phyloP scores from a whole-genome alignment of 1,140 invertebrate genomes.

The Lanistes nyassanus region DNA sequence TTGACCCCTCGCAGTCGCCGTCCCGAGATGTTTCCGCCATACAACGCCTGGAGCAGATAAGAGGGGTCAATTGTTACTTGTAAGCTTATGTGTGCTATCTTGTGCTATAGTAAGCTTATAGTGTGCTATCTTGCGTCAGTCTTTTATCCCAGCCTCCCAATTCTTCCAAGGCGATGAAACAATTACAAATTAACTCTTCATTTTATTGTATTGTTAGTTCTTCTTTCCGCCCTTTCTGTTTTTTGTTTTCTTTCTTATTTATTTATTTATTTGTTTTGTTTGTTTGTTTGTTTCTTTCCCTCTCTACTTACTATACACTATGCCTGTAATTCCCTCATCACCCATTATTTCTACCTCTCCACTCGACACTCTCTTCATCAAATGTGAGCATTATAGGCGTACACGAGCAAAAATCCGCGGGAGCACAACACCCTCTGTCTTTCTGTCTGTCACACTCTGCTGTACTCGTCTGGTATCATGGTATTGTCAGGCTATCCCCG shows the following conservation, averaged over 20 bases:
- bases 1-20: conserved; percentile 35
- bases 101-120: background rate
- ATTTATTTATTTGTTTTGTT: too few species aligned
- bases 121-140: background rate
- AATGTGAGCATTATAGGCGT: too few species aligned
- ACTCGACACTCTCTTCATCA: conserved; percentile 2
- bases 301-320: too few species aligned
- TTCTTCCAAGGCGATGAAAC: background rate
- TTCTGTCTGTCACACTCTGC: background rate
- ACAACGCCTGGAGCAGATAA: conserved; percentile 26
- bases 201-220: background rate
- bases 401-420: too few species aligned
- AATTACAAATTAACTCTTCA: background rate
- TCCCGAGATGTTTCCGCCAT: conserved; percentile 30
- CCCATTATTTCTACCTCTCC: conserved; percentile 3
- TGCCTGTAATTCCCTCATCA: too few species aligned
- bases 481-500: too few species aligned
- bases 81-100: background rate
- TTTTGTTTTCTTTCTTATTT: background rate
- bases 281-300: background rate
- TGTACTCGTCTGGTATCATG: background rate
- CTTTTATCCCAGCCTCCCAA: background rate
- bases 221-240: background rate
- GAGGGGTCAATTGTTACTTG: background rate
- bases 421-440: conserved; percentile 5